Evolutionary conservation across 2,797 vertebrate species (phyloP).

Genomic region (Fistularia tabacaria): DNA sequence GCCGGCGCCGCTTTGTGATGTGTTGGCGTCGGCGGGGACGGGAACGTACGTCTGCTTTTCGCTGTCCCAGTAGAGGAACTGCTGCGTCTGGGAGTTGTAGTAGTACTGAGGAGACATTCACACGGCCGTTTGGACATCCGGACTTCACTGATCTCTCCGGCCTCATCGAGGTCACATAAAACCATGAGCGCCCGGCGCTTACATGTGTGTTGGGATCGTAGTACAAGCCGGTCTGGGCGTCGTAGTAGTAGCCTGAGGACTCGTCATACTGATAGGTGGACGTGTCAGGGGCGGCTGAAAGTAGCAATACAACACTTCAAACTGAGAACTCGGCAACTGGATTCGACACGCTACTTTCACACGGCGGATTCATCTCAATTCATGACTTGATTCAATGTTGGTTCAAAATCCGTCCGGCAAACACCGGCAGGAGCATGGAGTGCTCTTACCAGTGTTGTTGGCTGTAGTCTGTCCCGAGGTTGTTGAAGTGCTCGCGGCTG

Average conservation of each 20-base stretch:
- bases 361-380: no score
- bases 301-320: neutral
- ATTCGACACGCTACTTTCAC: no score
- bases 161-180: no score
- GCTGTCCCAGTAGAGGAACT: constrained; percentile 97
- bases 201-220: constrained; percentile 96
- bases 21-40: constrained; percentile 63
- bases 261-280: constrained; percentile 98
- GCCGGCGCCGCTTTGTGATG: constrained; percentile 59
- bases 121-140: neutral
- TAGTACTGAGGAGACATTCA: constrained; percentile 83
- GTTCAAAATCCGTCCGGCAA: neutral
- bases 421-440: neutral
- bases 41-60: constrained; percentile 93
- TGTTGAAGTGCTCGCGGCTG: constrained; percentile 25
- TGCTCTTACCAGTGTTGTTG: constrained; percentile 37
- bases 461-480: constrained; percentile 38
- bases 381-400: no score
- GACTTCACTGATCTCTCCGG: neutral
- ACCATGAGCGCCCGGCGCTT: constrained; percentile 29
- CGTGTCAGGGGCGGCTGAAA: constrained; percentile 84
- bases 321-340: neutral
- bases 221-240: constrained; percentile 91
- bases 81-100: constrained; percentile 96
- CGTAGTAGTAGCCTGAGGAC: constrained; percentile 96